Percentiles rank a stretch among this genome's conserved stretches.
Evolutionary conservation across 2,888 invertebrate genomes (phyloP).

Genomic region (Leptopilina myrica): DNA sequence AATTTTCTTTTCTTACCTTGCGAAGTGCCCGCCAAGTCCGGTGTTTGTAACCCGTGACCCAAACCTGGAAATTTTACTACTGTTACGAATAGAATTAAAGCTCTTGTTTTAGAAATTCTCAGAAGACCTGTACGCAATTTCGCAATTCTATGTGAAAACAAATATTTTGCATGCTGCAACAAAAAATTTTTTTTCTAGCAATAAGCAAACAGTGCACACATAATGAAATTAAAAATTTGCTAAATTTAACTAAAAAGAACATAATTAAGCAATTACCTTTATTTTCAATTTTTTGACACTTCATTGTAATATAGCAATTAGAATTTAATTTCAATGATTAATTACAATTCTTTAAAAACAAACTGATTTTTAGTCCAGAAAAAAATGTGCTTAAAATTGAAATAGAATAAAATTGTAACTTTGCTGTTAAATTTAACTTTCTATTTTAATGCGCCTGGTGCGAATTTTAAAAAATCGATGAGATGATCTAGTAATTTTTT

Average conservation of each 20-base stretch:
- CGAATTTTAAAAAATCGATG: constrained; percentile 17
- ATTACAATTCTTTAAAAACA: neutral
- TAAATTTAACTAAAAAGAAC: neutral
- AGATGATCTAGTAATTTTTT: constrained; percentile 12
- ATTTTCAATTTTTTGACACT: too few relatives aligned
- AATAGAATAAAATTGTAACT: neutral
- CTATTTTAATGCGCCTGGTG: constrained; percentile 13
- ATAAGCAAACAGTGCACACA: neutral
- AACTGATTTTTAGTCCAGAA: neutral
- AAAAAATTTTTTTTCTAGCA: neutral
- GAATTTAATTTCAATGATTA: too few relatives aligned
- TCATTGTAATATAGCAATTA: too few relatives aligned
- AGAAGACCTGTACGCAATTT: constrained; percentile 74
- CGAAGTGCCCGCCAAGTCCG: constrained; percentile 89
- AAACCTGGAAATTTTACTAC: constrained; percentile 77
- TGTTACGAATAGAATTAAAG: constrained; percentile 71
- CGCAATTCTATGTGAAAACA: constrained; percentile 60
- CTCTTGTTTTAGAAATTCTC: constrained; percentile 47
- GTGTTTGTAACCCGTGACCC: constrained; percentile 76
- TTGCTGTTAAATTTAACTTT: constrained; percentile 13
- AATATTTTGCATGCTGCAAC: neutral
- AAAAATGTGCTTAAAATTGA: neutral
- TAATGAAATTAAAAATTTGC: neutral
- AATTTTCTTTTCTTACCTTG: constrained; percentile 82
- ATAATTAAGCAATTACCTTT: neutral